These are phyloP conservation scores for Spodoptera exigua DNA, from an alignment of 2,888 invertebrate genomes.

Conservation along the genomic window DNA sequence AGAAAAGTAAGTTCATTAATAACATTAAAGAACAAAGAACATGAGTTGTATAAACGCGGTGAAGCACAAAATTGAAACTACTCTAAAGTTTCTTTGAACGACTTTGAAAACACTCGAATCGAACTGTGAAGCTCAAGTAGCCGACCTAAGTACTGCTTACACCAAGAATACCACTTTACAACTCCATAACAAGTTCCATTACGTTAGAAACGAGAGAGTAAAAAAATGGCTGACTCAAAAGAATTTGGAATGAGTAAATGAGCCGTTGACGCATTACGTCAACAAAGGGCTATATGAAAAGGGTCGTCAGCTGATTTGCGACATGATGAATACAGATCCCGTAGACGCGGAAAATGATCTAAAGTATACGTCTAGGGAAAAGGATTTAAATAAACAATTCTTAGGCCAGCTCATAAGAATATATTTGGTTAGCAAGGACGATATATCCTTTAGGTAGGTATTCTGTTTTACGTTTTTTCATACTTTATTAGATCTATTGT, in stretches of 20 bases:
- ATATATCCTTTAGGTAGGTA: conserved; percentile 8
- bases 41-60: too few species aligned
- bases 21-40: too few species aligned
- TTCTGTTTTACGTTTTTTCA: neutral
- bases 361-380: conserved; percentile 17
- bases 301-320: conserved; percentile 46
- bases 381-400: conserved; percentile 33
- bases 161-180: conserved; percentile 11
- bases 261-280: conserved; percentile 50
- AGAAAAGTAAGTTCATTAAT: too few species aligned
- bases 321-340: conserved; percentile 34
- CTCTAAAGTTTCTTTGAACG: too few species aligned
- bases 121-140: too few species aligned
- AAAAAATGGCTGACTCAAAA: conserved; percentile 17
- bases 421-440: conserved; percentile 14
- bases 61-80: too few species aligned
- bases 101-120: too few species aligned
- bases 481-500: too few species aligned
- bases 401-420: conserved; percentile 17
- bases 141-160: neutral
- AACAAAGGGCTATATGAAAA: conserved; percentile 45
- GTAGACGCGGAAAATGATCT: conserved; percentile 33
- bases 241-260: conserved; percentile 43
- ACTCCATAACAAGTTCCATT: conserved; percentile 3
- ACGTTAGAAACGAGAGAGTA: neutral